These are phyloP conservation scores for Eulemur rubriventer DNA, from an alignment of 2,797 vertebrate species.

Conservation along the genomic window DNA sequence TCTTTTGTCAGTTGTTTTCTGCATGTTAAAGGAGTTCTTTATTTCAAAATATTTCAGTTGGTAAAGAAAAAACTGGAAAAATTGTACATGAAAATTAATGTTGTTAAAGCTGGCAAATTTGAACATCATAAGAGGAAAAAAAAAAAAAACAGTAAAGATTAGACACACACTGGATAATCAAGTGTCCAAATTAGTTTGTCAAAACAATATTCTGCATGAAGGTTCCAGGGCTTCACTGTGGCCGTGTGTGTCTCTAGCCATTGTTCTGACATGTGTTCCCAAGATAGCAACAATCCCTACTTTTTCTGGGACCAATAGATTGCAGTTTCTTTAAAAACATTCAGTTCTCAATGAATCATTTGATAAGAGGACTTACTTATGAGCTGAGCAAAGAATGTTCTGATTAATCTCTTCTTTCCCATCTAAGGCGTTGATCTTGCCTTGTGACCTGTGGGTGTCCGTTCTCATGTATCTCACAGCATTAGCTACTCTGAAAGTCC, in stretches of 20 bases:
- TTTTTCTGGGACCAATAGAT: constrained; percentile 43
- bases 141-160: not conserved
- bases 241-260: not conserved
- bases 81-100: constrained; percentile 11
- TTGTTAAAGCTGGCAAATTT: not conserved
- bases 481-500: constrained; percentile 53
- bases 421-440: constrained; percentile 64
- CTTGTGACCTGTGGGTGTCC: constrained; percentile 63
- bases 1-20: not conserved
- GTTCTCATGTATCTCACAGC: constrained; percentile 65
- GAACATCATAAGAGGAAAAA: not conserved
- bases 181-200: not conserved
- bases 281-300: not conserved
- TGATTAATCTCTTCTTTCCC: constrained; percentile 77
- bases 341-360: constrained; percentile 67
- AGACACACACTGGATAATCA: not conserved
- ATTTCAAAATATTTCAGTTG: not conserved
- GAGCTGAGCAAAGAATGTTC: constrained; percentile 70
- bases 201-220: constrained; percentile 1
- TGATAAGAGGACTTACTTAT: constrained; percentile 63
- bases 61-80: not conserved
- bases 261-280: not conserved
- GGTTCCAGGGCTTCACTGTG: not conserved
- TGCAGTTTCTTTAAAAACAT: constrained; percentile 58
- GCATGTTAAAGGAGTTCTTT: not conserved